Percentiles rank a stretch among this genome's conserved stretches.
phyloP scores from a whole-genome alignment of 2,113 vertebrate genomes.

The Hucho hucho region DNA sequence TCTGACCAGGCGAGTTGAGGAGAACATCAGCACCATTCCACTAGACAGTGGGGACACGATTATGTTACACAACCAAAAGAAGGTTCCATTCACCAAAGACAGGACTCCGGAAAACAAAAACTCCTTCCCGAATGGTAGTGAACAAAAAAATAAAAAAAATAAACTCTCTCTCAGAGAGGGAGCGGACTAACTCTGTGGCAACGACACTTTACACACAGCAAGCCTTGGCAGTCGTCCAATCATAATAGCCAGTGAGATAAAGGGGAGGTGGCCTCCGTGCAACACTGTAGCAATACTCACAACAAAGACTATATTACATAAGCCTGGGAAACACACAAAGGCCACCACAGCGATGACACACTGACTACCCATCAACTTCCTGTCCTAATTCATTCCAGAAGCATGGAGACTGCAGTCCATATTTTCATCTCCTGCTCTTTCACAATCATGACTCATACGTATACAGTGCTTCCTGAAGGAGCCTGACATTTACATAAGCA shows the following conservation, averaged over 20 bases:
- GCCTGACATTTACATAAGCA: background rate
- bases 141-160: background rate
- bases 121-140: background rate
- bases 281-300: constrained; percentile 1
- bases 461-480: background rate
- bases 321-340: background rate
- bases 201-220: constrained; percentile 5
- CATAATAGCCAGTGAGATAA: constrained; percentile 24
- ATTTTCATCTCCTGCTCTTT: background rate
- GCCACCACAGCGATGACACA: background rate
- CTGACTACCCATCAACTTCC: background rate
- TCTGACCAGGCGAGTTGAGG: background rate
- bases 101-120: constrained; percentile 22
- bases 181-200: constrained; percentile 1
- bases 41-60: constrained; percentile 10
- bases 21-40: background rate
- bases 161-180: constrained; percentile 1
- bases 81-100: constrained; percentile 19
- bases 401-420: background rate
- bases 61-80: constrained; percentile 33
- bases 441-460: background rate
- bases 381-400: constrained; percentile 6
- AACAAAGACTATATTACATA: constrained; percentile 14
- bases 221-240: constrained; percentile 17
- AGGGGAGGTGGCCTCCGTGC: background rate